Evolutionary conservation across 2,113 vertebrate genomes (phyloP).

Genomic region (Mobula birostris): DNA sequence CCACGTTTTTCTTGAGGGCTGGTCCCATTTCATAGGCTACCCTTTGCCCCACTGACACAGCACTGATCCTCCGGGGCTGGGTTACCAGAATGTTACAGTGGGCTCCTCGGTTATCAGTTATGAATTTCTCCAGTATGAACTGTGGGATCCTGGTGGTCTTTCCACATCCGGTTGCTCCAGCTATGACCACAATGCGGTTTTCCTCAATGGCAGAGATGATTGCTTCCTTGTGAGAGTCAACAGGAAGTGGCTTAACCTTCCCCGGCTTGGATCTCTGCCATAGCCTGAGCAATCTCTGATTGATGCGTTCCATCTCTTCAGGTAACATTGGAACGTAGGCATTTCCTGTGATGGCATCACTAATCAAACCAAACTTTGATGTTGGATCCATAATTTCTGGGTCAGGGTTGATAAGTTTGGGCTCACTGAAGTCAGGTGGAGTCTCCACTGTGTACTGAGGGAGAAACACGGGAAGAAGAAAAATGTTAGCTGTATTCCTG

Average conservation of each 20-base stretch:
- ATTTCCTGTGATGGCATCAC: slow-evolving; percentile 76
- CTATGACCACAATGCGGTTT: slow-evolving; percentile 79
- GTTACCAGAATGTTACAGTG: slow-evolving; percentile 87
- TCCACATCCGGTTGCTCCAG: slow-evolving; percentile 89
- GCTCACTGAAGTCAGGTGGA: slow-evolving; percentile 54
- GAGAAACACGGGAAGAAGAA: background rate
- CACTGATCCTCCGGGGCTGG: slow-evolving; percentile 86
- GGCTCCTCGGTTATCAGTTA: slow-evolving; percentile 65
- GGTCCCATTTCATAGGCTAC: slow-evolving; percentile 86
- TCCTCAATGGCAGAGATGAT: slow-evolving; percentile 70
- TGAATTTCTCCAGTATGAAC: slow-evolving; percentile 75
- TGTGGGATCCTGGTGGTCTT: slow-evolving; percentile 92
- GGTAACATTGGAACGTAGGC: slow-evolving; percentile 61
- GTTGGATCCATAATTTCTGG: background rate
- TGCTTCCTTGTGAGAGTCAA: slow-evolving; percentile 70
- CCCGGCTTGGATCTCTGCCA: slow-evolving; percentile 61
- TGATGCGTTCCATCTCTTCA: slow-evolving; percentile 58
- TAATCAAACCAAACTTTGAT: slow-evolving; percentile 39
- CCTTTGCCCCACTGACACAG: slow-evolving; percentile 84
- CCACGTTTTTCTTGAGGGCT: slow-evolving; percentile 67
- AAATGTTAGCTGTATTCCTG: background rate
- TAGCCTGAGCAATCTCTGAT: slow-evolving; percentile 59
- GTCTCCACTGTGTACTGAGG: slow-evolving; percentile 68
- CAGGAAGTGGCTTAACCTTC: slow-evolving; percentile 65
- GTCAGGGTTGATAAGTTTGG: slow-evolving; percentile 47